Conservation (phyloP, 2,113 vertebrate species). For the Hyperopisus bebe region DNA sequence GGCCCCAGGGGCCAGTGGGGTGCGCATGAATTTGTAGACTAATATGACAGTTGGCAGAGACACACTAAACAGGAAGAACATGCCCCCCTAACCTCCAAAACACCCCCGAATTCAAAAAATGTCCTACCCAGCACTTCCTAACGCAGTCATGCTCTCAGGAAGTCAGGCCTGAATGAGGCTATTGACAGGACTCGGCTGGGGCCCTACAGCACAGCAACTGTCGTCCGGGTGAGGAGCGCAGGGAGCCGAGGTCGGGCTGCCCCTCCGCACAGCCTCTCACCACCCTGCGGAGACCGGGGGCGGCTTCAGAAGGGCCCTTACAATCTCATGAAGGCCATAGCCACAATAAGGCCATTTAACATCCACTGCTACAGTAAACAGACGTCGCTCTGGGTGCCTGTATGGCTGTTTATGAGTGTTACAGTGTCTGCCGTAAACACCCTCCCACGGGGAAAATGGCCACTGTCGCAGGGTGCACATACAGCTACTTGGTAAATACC, state of each 20-base stretch:
- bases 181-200: neutral
- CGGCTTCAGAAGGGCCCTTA: neutral
- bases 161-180: constrained; percentile 6
- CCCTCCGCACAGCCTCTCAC: neutral
- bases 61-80: constrained; percentile 11
- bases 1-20: neutral
- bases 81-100: constrained; percentile 12
- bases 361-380: neutral
- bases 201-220: constrained; percentile 2
- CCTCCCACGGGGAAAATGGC: neutral
- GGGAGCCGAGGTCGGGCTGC: neutral
- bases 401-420: neutral
- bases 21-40: constrained; percentile 6
- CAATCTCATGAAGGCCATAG: neutral
- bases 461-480: neutral
- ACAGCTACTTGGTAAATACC: neutral
- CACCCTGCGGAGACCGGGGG: neutral
- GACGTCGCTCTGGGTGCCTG: neutral
- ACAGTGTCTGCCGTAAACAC: neutral
- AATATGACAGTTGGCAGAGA: constrained; percentile 12
- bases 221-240: neutral
- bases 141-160: constrained; percentile 8
- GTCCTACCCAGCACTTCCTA: constrained; percentile 11
- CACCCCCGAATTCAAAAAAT: constrained; percentile 1
- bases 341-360: neutral